Evolutionary conservation across 2,113 vertebrate species (phyloP), one percentile per base, ranked within the genome.

Genomic region (Spheniscus mendiculus): DNA sequence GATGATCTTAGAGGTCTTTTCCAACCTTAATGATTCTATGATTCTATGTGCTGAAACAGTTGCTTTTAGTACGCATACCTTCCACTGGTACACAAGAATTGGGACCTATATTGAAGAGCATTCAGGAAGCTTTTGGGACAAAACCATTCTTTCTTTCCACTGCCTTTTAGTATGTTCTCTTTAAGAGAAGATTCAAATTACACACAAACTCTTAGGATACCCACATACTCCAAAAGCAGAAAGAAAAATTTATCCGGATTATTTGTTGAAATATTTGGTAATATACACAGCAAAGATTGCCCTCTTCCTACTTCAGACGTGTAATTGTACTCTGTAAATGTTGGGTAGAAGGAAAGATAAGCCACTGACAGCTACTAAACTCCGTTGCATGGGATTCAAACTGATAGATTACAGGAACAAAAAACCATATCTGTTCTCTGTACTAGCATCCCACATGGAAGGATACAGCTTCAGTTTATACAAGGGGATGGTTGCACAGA

Each of bases 401-500:
- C 4, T 4, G 29, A 65, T 6, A 40, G 16, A 71, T 47, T 42
- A 56, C 76, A 83, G 49, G 44, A 82, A 63, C 21, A 59, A 44
- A 85, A 61, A 52, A 34, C n/a, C n/a, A 0, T 6, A 18, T 15
- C 49, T 70, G 19, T 61, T 61, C 72, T 76, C 52, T 29, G 22
- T 63, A 29, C 0, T 5, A 65, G 36, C 29, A 72, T 22, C 29
- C 23, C 59, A 38, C 19, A 12, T 2, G 34, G 25, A 78, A 62
- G 34, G 67, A 38, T 52, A 30, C 13, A 61, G 40, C 49, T 86
- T 69, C 40, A 44, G 5, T 78, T 91, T 58, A 47, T 11, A 55
- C 0, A 0, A 45, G 45, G 8, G 32, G 16, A 85, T 11, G 21
- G 25, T 0, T 59, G 38, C 45, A 45, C 12, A 45, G 59, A 55